Evolutionary conservation across 2,888 invertebrate genomes (phyloP).

Genomic region (Automeris io): DNA sequence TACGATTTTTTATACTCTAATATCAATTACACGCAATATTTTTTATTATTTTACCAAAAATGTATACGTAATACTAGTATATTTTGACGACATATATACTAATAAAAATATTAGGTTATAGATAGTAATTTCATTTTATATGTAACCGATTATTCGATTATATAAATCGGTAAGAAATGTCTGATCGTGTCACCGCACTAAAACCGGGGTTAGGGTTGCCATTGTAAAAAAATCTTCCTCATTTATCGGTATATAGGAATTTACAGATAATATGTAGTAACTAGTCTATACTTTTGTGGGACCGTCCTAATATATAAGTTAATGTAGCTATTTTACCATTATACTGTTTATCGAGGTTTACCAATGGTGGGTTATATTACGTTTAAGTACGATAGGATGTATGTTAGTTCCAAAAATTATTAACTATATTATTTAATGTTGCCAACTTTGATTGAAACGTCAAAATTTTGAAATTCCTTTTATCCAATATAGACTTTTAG

Average conservation of each 20-base stretch:
- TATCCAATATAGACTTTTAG: too few relatives aligned
- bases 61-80: too few relatives aligned
- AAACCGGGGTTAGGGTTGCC: not conserved
- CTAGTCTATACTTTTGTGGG: constrained; percentile 2
- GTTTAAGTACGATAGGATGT: not conserved
- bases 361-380: not conserved
- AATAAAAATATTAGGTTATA: too few relatives aligned
- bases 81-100: too few relatives aligned
- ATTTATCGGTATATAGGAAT: not conserved
- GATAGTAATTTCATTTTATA: too few relatives aligned
- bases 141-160: not conserved
- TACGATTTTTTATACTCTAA: not conserved
- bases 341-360: not conserved
- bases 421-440: not conserved
- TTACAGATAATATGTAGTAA: not conserved
- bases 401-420: not conserved
- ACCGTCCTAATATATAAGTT: not conserved
- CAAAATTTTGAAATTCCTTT: too few relatives aligned
- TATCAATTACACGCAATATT: too few relatives aligned
- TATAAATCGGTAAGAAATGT: not conserved
- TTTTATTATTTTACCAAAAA: too few relatives aligned
- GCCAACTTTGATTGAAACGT: too few relatives aligned
- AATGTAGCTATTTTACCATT: not conserved
- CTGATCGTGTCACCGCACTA: not conserved
- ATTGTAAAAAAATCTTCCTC: not conserved